Conservation (phyloP, 2,113 vertebrate species). For the Brachyhypopomus gauderio region DNA sequence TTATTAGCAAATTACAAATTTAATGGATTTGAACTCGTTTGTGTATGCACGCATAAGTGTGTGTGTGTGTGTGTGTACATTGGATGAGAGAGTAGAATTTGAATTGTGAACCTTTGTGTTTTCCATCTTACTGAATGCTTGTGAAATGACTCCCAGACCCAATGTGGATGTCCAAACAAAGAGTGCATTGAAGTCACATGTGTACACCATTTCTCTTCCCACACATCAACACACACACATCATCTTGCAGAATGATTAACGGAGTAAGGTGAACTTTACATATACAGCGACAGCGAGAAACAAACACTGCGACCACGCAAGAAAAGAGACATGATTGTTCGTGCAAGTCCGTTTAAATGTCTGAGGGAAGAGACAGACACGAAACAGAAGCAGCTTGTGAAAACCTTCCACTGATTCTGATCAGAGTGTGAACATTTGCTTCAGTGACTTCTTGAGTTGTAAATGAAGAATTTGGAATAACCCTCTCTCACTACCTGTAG, state of each 20-base stretch:
- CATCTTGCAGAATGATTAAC: too few species aligned
- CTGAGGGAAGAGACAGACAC: too few species aligned
- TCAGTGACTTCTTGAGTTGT: too few species aligned
- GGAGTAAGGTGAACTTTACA: not conserved
- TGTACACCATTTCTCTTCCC: slow-evolving; percentile 65
- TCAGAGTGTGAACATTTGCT: too few species aligned
- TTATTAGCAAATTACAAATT: too few species aligned
- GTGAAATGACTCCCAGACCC: slow-evolving; percentile 71
- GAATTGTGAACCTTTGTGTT: slow-evolving; percentile 19
- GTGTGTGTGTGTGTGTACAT: not conserved
- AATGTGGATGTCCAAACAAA: slow-evolving; percentile 57
- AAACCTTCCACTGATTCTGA: too few species aligned
- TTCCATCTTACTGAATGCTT: slow-evolving; percentile 43
- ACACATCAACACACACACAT: not conserved
- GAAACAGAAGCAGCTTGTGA: too few species aligned
- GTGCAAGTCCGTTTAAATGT: too few species aligned
- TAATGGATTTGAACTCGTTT: too few species aligned
- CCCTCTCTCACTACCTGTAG: not conserved
- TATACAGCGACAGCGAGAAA: too few species aligned
- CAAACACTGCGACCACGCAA: too few species aligned
- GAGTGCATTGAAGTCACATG: slow-evolving; percentile 59
- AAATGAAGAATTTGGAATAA: not conserved
- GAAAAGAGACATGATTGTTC: too few species aligned
- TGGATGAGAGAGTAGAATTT: slow-evolving; percentile 35
- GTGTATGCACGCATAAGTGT: not conserved